Base-by-base conservation (phyloP, 2,113 vertebrate genomes). In the Oreochromis tanganicae region DNA sequence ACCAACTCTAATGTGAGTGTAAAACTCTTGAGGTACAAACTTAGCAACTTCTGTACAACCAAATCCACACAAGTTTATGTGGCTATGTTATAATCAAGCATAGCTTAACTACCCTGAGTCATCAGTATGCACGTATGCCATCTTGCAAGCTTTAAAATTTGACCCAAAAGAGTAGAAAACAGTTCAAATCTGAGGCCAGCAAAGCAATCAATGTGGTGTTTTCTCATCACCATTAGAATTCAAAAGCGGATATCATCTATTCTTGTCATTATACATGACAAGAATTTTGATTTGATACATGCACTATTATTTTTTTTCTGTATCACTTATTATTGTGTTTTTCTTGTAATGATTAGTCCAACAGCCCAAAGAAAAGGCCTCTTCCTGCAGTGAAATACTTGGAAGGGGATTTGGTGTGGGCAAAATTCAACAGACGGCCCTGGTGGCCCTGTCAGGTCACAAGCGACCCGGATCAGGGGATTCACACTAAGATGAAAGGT, bases 381-480 rank as follows among this genome's bases (percentile, higher is more conserved):
- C 86, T 96, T 34, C 97, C 97, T 73, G 92, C 97, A 81, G 94
- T 95, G 27, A 97, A 97, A 93, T 98, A 98, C 93, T 93, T 97
- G 90, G 96, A 97, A 92, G 98, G 98, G 84, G 98, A 99, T 95
- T 93, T 99, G 87, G 98, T 99, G 89, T 99, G 99, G 99, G 98
- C 98, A 91, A 99, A 99, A 95, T 98, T 99, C 95, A 98, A 98
- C 96, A 97, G 98, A 88, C 96, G 98, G 75, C 98, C 99, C 9
- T 99, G 99, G 99, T 99, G 99, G 99, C 98, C 98, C 82, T 98
- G 98, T 96, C 97, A 96, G 86, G 87, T 99, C 92, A 97, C 96
- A 94, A 96, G 95, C 85, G 97, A 98, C 95, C 97, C 97, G 1
- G 90, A 96, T 85, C 96, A 96, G 87, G 97, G 97, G 52, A 96